Percentiles rank a stretch among this genome's conserved stretches.
These are phyloP conservation scores for Ceratotherium simum DNA, from an alignment of 2,113 vertebrate species.

Conservation along the genomic window DNA sequence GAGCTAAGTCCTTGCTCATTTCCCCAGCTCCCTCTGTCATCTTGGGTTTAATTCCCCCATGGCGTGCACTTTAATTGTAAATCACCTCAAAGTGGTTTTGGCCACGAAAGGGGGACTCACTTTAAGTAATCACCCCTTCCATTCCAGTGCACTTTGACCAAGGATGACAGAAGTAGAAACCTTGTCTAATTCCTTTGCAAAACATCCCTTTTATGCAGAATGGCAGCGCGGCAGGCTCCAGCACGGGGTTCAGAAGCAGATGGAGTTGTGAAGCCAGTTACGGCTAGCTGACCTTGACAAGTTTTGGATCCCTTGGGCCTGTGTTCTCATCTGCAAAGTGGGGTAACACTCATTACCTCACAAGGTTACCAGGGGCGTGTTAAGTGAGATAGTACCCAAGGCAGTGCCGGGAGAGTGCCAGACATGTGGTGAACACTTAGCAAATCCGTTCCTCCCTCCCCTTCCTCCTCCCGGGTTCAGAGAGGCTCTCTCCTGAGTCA, in stretches of 20 bases:
- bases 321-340: not conserved
- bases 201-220: not conserved
- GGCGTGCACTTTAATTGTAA: not conserved
- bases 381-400: not conserved
- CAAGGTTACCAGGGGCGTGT: not conserved
- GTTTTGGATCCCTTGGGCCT: not conserved
- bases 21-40: not conserved
- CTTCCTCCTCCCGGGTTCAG: not conserved
- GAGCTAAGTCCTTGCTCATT: not conserved
- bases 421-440: not conserved
- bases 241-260: not conserved
- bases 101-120: not conserved
- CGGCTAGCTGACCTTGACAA: not conserved
- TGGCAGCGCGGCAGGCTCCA: not conserved
- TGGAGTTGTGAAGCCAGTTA: not conserved
- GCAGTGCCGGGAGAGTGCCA: not conserved
- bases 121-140: not conserved
- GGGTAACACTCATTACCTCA: not conserved
- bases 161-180: not conserved
- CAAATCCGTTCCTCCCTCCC: not conserved
- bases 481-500: not conserved
- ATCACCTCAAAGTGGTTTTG: constrained; percentile 1
- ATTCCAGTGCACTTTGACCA: not conserved
- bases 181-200: not conserved
- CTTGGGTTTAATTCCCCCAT: not conserved